These are phyloP conservation scores for Pseudochaenichthys georgianus DNA, from an alignment of 2,797 vertebrate species.

Conservation along the genomic window DNA sequence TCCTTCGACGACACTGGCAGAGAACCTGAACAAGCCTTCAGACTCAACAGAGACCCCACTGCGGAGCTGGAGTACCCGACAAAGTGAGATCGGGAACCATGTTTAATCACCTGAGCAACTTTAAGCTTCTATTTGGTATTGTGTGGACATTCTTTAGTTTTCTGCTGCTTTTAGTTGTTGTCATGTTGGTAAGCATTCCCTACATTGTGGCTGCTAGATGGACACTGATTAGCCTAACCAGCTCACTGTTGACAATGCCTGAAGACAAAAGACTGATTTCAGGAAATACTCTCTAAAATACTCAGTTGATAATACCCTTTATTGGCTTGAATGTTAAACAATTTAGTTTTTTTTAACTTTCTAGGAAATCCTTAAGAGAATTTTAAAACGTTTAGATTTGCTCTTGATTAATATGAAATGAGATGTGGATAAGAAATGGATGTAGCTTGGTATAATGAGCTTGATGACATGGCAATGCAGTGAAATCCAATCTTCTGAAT, in stretches of 20 bases:
- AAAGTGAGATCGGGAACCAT: constrained; percentile 84
- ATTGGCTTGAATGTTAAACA: not conserved
- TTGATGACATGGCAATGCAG: not conserved
- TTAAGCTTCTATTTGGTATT: not conserved
- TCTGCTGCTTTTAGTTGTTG: not conserved
- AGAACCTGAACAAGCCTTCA: constrained; percentile 95
- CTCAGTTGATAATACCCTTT: not conserved
- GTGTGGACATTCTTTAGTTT: not conserved
- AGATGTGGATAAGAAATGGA: not conserved
- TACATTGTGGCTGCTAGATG: not conserved
- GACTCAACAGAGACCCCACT: constrained; percentile 89
- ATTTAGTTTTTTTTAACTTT: not conserved
- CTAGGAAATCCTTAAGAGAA: too few relatives aligned
- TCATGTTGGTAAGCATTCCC: not conserved
- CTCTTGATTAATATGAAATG: not conserved
- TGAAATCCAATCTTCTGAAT: constrained; percentile 16
- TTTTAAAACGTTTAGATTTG: not conserved
- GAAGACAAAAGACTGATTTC: not conserved
- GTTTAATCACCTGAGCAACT: not conserved
- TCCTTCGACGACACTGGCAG: constrained; percentile 93
- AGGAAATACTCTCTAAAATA: not conserved
- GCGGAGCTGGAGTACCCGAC: constrained; percentile 96
- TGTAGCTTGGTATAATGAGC: not conserved
- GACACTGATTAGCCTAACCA: not conserved
- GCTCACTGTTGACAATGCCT: not conserved